Conservation (phyloP, 2,888 invertebrate species). For the Aporophyla nigra region DNA sequence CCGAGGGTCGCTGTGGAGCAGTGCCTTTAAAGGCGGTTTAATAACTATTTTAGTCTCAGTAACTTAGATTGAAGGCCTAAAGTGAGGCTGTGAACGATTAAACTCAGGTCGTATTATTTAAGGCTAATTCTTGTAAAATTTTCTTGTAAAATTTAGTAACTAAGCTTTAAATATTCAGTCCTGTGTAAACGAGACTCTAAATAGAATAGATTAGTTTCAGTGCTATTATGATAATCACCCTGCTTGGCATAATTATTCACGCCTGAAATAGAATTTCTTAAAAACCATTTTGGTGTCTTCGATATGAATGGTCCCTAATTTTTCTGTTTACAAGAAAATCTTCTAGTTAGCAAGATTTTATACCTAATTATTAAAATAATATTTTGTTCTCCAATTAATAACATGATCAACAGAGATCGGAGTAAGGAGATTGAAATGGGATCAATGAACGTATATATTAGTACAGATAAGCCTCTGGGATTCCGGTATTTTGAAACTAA, state of each 20-base stretch:
- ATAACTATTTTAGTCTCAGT: slow-evolving; percentile 41
- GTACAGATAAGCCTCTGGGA: no score
- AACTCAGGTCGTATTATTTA: slow-evolving; percentile 37
- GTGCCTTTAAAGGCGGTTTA: not conserved
- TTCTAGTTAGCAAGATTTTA: not conserved
- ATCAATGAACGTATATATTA: no score
- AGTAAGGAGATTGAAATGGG: no score
- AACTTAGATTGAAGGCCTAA: slow-evolving; percentile 35
- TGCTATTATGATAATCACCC: not conserved
- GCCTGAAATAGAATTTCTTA: not conserved
- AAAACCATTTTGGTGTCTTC: not conserved
- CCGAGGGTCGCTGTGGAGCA: not conserved
- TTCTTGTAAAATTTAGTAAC: not conserved
- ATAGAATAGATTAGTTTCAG: not conserved
- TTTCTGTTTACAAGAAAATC: not conserved
- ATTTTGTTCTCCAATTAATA: no score
- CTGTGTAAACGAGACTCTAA: not conserved
- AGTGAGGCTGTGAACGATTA: slow-evolving; percentile 17
- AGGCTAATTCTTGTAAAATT: slow-evolving; percentile 12
- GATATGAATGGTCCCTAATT: not conserved
- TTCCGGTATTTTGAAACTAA: no score
- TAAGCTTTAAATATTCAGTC: not conserved
- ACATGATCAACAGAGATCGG: no score
- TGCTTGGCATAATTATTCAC: not conserved
- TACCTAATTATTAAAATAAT: not conserved